A percentile compares a stretch with the other conserved stretches of the same genome.
Conservation (phyloP, 2,888 invertebrate genomes). For the Serrognathus titanus region DNA sequence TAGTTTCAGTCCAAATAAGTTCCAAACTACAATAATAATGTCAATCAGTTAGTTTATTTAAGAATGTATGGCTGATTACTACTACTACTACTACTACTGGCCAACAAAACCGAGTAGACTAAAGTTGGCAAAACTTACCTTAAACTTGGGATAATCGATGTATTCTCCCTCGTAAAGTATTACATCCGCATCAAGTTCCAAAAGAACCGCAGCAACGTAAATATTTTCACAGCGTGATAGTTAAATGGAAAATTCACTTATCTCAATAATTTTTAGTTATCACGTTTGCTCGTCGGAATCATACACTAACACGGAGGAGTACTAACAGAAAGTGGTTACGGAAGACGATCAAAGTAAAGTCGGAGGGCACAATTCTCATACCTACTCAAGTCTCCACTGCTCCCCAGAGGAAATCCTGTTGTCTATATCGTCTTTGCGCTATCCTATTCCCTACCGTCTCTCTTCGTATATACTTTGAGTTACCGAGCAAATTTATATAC, state of each 20-base stretch:
- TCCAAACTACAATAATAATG: background rate
- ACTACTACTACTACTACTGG: no score
- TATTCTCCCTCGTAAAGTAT: no score
- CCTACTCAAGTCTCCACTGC: background rate
- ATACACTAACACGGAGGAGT: background rate
- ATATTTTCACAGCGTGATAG: no score
- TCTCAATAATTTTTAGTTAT: background rate
- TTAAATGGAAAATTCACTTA: no score
- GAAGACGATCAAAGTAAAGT: slow-evolving; percentile 2
- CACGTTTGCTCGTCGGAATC: background rate
- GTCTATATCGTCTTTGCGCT: background rate
- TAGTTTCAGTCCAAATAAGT: background rate
- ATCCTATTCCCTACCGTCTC: background rate
- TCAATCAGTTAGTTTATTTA: slow-evolving; percentile 2
- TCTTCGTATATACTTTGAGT: no score
- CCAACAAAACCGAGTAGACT: no score
- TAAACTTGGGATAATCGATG: no score
- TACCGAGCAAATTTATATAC: no score
- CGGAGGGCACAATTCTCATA: background rate
- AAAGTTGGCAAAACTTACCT: no score
- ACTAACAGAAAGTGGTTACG: background rate
- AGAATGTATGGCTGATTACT: background rate
- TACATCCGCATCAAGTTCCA: no score
- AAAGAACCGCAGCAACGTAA: no score
- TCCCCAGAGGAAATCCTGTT: background rate